Evolutionary conservation across 2,797 vertebrate species (phyloP).

Genomic region (Eidolon dupreanum): DNA sequence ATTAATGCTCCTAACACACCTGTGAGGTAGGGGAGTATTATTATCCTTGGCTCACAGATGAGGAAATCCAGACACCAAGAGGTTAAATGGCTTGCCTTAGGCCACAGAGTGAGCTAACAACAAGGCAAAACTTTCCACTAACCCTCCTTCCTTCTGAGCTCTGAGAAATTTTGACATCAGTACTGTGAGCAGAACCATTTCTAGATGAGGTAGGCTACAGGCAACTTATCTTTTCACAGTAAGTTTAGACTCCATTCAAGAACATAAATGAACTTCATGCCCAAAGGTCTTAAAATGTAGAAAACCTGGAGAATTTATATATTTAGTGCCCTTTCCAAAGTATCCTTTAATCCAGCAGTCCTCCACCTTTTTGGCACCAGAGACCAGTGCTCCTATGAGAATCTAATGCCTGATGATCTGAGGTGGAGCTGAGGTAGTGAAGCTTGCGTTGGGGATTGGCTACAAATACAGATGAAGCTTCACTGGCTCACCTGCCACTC

Average conservation of each 20-base stretch:
- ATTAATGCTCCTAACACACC: slow-evolving; percentile 80
- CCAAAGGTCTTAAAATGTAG: background rate
- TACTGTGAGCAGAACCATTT: background rate
- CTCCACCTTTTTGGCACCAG: no score
- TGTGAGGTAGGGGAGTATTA: slow-evolving; percentile 77
- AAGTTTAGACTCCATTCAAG: background rate
- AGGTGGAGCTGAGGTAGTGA: no score
- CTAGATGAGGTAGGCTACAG: background rate
- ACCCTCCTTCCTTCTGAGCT: background rate
- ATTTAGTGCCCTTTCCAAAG: background rate
- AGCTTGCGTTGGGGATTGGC: no score
- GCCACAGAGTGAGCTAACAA: slow-evolving; percentile 58
- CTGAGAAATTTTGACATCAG: slow-evolving; percentile 5
- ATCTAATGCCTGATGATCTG: no score
- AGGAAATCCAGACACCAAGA: slow-evolving; percentile 79
- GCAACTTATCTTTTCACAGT: background rate
- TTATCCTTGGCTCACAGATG: slow-evolving; percentile 71
- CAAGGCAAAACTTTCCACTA: slow-evolving; percentile 58
- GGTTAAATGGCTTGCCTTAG: slow-evolving; percentile 77
- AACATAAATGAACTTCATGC: background rate
- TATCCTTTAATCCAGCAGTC: background rate
- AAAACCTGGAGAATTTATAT: background rate
- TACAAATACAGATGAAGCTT: no score
- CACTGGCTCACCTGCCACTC: no score
- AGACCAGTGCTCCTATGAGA: no score